phyloP scores from a whole-genome alignment of 2,888 invertebrate species.

The Aplocera efformata region DNA sequence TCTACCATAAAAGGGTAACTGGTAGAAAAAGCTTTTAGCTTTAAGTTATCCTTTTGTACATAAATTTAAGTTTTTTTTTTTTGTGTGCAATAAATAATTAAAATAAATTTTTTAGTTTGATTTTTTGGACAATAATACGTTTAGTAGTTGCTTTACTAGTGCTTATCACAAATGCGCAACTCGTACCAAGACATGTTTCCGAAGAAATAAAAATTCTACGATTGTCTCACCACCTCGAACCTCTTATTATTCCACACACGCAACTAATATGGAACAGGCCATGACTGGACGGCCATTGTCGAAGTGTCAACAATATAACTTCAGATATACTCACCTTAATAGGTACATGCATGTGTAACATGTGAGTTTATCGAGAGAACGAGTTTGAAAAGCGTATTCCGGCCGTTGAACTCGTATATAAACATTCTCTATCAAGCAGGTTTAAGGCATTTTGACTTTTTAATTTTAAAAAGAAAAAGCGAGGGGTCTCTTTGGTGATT shows the following conservation, averaged over 20 bases:
- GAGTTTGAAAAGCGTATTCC: slow-evolving; percentile 69
- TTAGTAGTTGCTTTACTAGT: too few relatives aligned
- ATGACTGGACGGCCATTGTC: slow-evolving; percentile 45
- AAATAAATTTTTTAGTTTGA: too few relatives aligned
- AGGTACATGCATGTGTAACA: slow-evolving; percentile 31
- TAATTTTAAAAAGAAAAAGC: slow-evolving; percentile 26
- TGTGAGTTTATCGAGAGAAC: slow-evolving; percentile 59
- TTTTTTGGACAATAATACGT: too few relatives aligned
- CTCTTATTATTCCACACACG: slow-evolving; percentile 22
- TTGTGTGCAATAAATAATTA: too few relatives aligned
- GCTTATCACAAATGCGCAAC: slow-evolving; percentile 5
- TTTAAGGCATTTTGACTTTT: slow-evolving; percentile 36
- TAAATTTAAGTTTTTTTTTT: too few relatives aligned
- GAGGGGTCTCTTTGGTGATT: slow-evolving; percentile 29
- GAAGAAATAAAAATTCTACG: slow-evolving; percentile 12
- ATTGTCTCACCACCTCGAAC: slow-evolving; percentile 10
- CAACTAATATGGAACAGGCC: slow-evolving; percentile 41
- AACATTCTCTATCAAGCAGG: slow-evolving; percentile 59
- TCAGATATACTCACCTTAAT: slow-evolving; percentile 15
- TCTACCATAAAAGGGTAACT: too few relatives aligned
- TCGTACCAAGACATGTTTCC: slow-evolving; percentile 4
- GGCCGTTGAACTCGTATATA: slow-evolving; percentile 58
- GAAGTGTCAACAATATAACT: slow-evolving; percentile 38
- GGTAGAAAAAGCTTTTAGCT: too few relatives aligned
- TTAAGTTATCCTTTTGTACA: too few relatives aligned